A percentile compares a stretch with the other conserved stretches of the same genome.
Conservation (phyloP, 2,888 invertebrate genomes). For the Drosophila macrothrix region DNA sequence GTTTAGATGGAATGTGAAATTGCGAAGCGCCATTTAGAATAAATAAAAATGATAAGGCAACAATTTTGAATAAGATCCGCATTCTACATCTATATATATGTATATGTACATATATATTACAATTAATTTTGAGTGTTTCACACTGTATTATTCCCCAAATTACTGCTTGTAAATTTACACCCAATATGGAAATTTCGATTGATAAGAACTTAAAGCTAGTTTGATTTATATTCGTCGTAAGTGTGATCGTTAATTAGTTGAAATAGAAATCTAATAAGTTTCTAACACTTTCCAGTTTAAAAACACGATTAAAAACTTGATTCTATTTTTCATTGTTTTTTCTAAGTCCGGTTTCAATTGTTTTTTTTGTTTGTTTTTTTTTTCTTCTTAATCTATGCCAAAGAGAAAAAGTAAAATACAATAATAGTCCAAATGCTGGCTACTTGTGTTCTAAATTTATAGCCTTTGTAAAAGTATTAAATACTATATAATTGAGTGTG, state of each 20-base stretch:
- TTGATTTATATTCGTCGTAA: neutral
- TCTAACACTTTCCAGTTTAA: neutral
- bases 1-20: constrained; percentile 13
- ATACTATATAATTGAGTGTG: constrained; percentile 1
- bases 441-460: neutral
- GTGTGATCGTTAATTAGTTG: neutral
- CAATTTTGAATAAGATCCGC: constrained; percentile 16
- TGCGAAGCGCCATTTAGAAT: constrained; percentile 18
- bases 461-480: constrained; percentile 7
- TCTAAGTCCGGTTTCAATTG: neutral
- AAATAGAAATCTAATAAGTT: neutral
- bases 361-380: neutral
- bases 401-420: neutral
- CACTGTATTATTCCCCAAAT: neutral
- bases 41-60: constrained; percentile 24
- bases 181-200: neutral
- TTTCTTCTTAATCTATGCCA: neutral
- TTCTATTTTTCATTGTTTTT: neutral
- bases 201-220: neutral
- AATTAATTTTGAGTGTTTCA: neutral
- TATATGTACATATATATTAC: no score
- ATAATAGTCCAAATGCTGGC: neutral
- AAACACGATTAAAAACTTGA: neutral
- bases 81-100: no score
- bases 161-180: neutral